Conservation (phyloP, 1,140 invertebrate species). For the Drosophila busckii region DNA sequence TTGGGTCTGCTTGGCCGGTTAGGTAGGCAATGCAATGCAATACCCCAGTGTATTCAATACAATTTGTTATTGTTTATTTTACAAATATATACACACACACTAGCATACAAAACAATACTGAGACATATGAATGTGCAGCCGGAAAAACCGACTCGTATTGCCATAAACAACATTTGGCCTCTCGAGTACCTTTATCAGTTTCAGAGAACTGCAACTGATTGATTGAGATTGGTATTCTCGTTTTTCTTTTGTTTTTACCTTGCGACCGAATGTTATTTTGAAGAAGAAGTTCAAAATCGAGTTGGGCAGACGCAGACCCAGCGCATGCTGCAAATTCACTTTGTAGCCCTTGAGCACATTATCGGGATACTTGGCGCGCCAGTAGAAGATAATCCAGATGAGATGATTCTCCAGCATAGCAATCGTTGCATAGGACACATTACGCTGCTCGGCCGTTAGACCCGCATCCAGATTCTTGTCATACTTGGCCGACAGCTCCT, state of each 20-base stretch:
- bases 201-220: no score
- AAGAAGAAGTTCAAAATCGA: slow-evolving; percentile 93
- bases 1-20: no score
- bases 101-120: slow-evolving; percentile 27
- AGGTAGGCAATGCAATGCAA: slow-evolving; percentile 67
- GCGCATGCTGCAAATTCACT: slow-evolving; percentile 91
- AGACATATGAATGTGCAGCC: slow-evolving; percentile 20
- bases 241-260: slow-evolving; percentile 85
- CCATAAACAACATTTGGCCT: slow-evolving; percentile 19
- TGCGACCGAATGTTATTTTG: slow-evolving; percentile 91
- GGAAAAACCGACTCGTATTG: slow-evolving; percentile 33
- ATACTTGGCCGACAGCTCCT: slow-evolving; percentile 89
- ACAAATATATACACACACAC: slow-evolving; percentile 44
- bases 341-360: slow-evolving; percentile 92
- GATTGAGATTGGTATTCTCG: no score
- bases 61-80: no score
- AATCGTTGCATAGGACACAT: slow-evolving; percentile 93
- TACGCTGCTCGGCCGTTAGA: slow-evolving; percentile 90
- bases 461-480: slow-evolving; percentile 89
- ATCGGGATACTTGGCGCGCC: slow-evolving; percentile 92
- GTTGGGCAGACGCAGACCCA: slow-evolving; percentile 92
- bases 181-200: slow-evolving; percentile 4
- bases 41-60: slow-evolving; percentile 36
- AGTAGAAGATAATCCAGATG: slow-evolving; percentile 92
- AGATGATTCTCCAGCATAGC: slow-evolving; percentile 97